Base-by-base conservation (phyloP, 2,888 invertebrate species). In the Rhamnusium bicolor region DNA sequence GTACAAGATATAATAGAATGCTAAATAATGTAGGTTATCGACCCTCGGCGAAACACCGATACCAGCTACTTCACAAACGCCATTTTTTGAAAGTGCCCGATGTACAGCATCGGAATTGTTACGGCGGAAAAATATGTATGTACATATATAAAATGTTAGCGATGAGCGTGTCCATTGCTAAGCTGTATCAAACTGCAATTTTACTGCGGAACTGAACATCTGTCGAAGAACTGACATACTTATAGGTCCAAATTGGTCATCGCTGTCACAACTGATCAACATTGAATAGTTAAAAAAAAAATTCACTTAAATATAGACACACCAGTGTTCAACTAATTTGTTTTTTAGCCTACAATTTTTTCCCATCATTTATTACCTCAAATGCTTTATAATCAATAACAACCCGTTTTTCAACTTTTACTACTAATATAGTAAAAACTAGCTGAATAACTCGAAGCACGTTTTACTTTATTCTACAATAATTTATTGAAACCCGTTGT, bases 1-100 rank as follows among this genome's bases (percentile, higher is more conserved):
- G 85, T 85, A 84, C 83, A 84, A 85, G 83, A 85, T 82, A 83
- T 80, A 82, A 82, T 82, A 82, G 82, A 87, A 87, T 87, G 86
- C 85, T 86, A 87, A 87, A 88, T 87, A 88, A 88, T 87, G 86
- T 87, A 84, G 88, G 87, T 88, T 87, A 87, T 87, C 87, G 88
- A 88, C 87, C 88, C 86, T 47, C 49, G 58, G 24, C 58, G 24
- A 54, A 24, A 54, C 24, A 29, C 49, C 63, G n/a, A 24, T 60
- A 49, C 61, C 58, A 19, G 60, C 60, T 72, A 49, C 61, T 47
- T 69, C 61, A 70, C 66, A 53, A 63, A 71, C 66, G 71, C 72
- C 76, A 72, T 71, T 73, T 73, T 75, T 75, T 67, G 71, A 73
- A 68, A 71, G 69, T 32, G 27, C 65, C 27, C 16, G 8, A 16